Evolutionary conservation across 2,888 invertebrate genomes (phyloP).

Genomic region (Trypoxylon attenuatum): DNA sequence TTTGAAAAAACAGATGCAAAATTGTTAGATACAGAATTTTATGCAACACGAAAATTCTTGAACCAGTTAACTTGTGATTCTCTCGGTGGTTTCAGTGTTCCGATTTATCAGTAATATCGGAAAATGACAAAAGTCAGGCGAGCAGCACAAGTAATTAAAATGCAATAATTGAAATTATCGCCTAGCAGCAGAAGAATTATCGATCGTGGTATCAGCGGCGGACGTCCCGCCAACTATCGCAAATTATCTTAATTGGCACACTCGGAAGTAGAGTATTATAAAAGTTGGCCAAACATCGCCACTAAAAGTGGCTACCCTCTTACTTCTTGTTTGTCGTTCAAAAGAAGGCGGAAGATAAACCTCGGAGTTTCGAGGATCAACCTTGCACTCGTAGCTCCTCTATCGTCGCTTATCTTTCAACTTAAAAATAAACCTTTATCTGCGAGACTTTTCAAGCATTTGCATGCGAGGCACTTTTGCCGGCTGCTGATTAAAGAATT

Average conservation of each 20-base stretch:
- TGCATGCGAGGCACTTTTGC: not conserved
- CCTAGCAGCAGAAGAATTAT: slow-evolving; percentile 21
- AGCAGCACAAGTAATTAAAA: slow-evolving; percentile 14
- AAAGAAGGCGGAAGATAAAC: not conserved
- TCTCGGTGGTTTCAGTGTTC: not conserved
- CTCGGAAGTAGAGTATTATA: slow-evolving; percentile 29
- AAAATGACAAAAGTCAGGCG: no score
- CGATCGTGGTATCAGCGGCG: slow-evolving; percentile 40
- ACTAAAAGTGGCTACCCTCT: no score
- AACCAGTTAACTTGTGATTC: no score
- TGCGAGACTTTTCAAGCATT: not conserved
- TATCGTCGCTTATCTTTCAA: not conserved
- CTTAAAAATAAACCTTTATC: not conserved
- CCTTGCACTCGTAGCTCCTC: not conserved
- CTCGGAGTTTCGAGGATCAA: not conserved
- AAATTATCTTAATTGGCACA: slow-evolving; percentile 56
- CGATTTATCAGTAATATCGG: no score
- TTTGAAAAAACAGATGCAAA: no score
- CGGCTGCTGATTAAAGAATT: not conserved
- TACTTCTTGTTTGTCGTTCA: no score
- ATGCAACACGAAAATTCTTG: no score
- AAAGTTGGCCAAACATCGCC: no score
- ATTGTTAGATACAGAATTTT: no score
- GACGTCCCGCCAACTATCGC: slow-evolving; percentile 53
- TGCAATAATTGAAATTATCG: slow-evolving; percentile 16